Evolutionary conservation across 2,797 vertebrate species (phyloP), one percentile per base, ranked within the genome.

Genomic region (Hoplostethus mediterraneus): DNA sequence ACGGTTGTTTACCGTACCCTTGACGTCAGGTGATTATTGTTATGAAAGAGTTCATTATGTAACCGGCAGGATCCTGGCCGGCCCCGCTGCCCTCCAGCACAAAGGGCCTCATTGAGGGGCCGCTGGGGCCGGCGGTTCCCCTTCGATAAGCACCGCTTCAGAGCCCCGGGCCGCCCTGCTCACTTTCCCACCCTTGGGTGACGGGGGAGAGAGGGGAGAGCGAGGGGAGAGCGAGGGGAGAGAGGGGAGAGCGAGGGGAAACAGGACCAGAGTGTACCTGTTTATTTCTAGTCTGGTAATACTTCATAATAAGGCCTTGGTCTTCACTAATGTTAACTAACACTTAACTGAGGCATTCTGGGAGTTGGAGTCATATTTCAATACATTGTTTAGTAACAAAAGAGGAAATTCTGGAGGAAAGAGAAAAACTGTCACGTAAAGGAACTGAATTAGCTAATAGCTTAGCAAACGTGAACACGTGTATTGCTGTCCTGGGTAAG

Each of bases 71-170:
- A 53, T 77, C 71, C 67, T 49, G 60, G 38, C 14, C 44, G 48
- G 38, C 49, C 53, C 45, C 10, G 17, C 62, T 58, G 72, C 65
- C 64, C 42, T 77, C 52, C 49, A 38, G 52, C 75, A 93, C 93
- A 95, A 94, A 92, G 88, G 60, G 6, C 31, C 77, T 85, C 90
- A 92, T 94, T 94, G 86, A 94, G 77, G 76, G 76, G 66, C 73
- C 66, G 49, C 66, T n/a, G 51, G 63, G 67, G 33, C 77, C 67
- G 76, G 67, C 63, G 30, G 79, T 76, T 77, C 82, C 72, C 75
- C 88, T 80, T 66, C 13, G 60, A 63, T 86, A 63, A 85, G 78
- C 86, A 64, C 33, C 2, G 49, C 74, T 72, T 53, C 54, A 5
- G 47, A 67, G 78, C 60, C 80, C 65, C 73, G 4, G 64, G 31